phyloP scores from a whole-genome alignment of 2,888 invertebrate genomes.

The Ariolimax columbianus region DNA sequence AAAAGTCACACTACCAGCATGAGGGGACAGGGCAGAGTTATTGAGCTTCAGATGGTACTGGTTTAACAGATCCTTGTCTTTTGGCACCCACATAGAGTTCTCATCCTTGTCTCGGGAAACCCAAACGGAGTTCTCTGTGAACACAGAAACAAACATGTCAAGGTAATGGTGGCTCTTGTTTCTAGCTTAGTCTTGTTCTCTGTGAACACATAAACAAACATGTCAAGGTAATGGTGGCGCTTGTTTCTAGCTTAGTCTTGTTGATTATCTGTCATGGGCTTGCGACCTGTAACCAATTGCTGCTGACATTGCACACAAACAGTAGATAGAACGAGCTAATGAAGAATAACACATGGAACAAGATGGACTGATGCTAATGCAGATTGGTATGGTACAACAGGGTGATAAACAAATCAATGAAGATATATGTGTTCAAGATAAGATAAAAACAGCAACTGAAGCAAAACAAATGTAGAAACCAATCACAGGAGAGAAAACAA shows the following conservation, averaged over 20 bases:
- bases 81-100: constrained; percentile 10
- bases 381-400: too few species aligned
- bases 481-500: too few species aligned
- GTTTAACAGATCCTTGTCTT: constrained; percentile 6
- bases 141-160: neutral
- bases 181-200: neutral
- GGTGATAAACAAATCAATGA: too few species aligned
- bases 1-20: neutral
- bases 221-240: neutral
- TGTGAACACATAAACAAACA: neutral
- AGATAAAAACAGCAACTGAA: too few species aligned
- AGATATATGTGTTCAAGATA: too few species aligned
- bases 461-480: too few species aligned
- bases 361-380: too few species aligned
- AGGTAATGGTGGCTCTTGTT: neutral
- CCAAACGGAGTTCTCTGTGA: constrained; percentile 39
- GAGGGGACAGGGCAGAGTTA: constrained; percentile 14
- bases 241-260: too few species aligned
- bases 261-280: too few species aligned
- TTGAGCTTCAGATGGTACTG: constrained; percentile 19
- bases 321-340: too few species aligned
- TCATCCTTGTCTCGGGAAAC: constrained; percentile 17
- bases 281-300: neutral
- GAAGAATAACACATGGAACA: too few species aligned
- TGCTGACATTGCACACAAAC: neutral